Evolutionary conservation across 2,888 invertebrate genomes (phyloP).

Genomic region (Drosophila birchii): DNA sequence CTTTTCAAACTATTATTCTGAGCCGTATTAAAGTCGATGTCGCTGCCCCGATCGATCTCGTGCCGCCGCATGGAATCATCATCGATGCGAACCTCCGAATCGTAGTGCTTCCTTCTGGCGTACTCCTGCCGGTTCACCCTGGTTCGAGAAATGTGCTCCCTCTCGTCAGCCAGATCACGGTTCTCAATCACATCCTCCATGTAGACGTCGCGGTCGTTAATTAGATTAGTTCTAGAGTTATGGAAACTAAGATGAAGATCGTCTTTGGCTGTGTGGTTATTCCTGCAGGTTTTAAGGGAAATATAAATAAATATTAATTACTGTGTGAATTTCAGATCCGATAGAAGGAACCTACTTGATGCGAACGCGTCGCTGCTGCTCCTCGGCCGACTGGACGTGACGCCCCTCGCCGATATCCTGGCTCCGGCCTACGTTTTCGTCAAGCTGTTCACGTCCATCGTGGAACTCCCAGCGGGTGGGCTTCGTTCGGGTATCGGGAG

Average conservation of each 20-base stretch:
- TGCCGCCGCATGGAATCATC: conserved; percentile 91
- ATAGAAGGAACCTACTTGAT: conserved; percentile 73
- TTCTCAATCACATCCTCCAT: conserved; percentile 83
- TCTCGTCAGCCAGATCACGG: conserved; percentile 66
- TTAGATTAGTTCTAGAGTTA: conserved; percentile 85
- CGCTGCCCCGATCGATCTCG: conserved; percentile 91
- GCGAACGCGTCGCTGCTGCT: conserved; percentile 82
- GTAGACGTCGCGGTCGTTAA: conserved; percentile 84
- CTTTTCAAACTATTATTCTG: conserved; percentile 82
- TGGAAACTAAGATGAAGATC: conserved; percentile 83
- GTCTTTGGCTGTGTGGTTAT: conserved; percentile 83
- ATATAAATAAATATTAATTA: neutral
- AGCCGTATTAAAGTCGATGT: conserved; percentile 85
- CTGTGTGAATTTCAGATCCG: accelerated
- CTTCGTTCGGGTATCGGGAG: conserved; percentile 87
- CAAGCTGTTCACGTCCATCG: conserved; percentile 86
- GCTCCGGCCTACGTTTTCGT: conserved; percentile 84
- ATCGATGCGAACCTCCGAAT: conserved; percentile 85
- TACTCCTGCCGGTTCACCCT: conserved; percentile 80
- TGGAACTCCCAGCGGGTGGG: conserved; percentile 90
- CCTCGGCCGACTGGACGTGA: conserved; percentile 82
- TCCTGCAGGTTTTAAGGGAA: conserved; percentile 66
- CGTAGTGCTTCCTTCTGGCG: conserved; percentile 61
- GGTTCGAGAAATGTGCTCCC: conserved; percentile 68
- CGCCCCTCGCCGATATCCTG: conserved; percentile 59